Conservation (phyloP, 2,888 invertebrate genomes). For the Linhomoeus sp. region DNA sequence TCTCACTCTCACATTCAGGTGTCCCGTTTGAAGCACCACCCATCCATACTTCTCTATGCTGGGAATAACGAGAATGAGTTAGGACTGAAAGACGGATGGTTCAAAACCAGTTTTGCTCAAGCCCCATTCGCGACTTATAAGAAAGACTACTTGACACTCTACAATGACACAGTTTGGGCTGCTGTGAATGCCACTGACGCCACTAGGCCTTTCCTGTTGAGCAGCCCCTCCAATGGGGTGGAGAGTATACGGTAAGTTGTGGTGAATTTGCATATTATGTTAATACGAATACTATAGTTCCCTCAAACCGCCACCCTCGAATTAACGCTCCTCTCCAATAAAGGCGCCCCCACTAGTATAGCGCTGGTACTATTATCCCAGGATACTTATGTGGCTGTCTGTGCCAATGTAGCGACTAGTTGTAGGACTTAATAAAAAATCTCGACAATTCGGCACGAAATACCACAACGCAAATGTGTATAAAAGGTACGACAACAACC, state of each 20-base stretch:
- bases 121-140: neutral
- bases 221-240: constrained; percentile 74
- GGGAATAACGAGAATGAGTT: constrained; percentile 91
- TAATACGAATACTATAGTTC: no score
- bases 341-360: no score
- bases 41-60: constrained; percentile 72
- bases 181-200: constrained; percentile 43
- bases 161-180: constrained; percentile 51
- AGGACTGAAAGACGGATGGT: constrained; percentile 39
- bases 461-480: no score
- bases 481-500: neutral
- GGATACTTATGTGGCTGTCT: no score
- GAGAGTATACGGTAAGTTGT: constrained; percentile 24
- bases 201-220: constrained; percentile 50
- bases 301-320: no score
- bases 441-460: no score
- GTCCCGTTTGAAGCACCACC: constrained; percentile 57
- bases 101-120: neutral
- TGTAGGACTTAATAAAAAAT: no score
- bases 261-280: neutral
- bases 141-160: constrained; percentile 40
- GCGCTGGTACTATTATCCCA: no score
- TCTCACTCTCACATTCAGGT: no score
- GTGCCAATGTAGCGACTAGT: no score
- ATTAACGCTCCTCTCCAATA: no score